A percentile compares a stretch with the other conserved stretches of the same genome.
Evolutionary conservation across 2,113 vertebrate genomes (phyloP).

Genomic region (Manacus vitellinus): DNA sequence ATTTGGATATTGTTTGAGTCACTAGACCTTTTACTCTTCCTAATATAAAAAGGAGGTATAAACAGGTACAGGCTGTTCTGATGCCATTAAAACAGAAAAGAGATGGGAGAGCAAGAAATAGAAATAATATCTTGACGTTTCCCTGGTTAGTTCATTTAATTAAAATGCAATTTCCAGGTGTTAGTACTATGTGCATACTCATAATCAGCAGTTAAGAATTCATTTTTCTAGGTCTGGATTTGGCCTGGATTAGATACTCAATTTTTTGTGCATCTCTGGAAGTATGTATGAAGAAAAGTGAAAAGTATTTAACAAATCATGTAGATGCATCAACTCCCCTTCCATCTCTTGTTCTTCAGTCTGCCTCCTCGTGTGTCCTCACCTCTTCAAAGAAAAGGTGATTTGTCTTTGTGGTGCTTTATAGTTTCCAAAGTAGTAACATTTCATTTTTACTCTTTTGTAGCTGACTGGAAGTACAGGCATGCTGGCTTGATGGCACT

Average conservation of each 20-base stretch:
- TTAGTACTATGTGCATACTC: neutral
- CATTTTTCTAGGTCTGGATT: neutral
- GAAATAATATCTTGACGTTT: neutral
- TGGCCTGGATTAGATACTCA: neutral
- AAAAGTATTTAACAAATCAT: neutral
- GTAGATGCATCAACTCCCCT: neutral
- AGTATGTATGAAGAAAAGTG: neutral
- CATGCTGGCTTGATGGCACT: slow-evolving; percentile 97
- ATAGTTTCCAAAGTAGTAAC: neutral
- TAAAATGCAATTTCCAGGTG: neutral
- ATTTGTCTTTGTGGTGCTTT: neutral
- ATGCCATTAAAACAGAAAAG: neutral
- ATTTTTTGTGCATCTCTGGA: neutral
- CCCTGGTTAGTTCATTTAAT: neutral
- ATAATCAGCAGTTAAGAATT: neutral
- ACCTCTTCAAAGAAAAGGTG: neutral
- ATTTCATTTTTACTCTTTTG: neutral
- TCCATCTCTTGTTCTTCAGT: neutral
- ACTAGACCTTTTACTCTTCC: neutral
- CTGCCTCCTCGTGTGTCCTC: neutral
- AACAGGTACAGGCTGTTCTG: neutral
- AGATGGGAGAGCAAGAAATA: neutral
- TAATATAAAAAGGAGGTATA: neutral
- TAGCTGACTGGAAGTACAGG: slow-evolving; percentile 97
- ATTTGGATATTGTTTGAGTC: neutral